phyloP scores from a whole-genome alignment of 1,140 invertebrate genomes.

The Drosophila sp. region DNA sequence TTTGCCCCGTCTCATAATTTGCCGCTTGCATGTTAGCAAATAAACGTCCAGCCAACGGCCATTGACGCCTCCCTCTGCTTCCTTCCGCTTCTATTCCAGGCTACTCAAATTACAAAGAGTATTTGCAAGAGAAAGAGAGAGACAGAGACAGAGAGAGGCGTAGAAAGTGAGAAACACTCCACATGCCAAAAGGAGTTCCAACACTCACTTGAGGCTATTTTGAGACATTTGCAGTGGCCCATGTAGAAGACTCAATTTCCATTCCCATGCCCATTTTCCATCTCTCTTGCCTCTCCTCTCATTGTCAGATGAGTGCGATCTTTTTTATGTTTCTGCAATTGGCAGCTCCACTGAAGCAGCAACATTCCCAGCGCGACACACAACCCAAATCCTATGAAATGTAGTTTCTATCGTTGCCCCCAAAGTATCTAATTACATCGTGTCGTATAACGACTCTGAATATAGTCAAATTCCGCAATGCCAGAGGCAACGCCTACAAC shows the following conservation, averaged over 20 bases:
- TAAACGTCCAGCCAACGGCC: constrained; percentile 26
- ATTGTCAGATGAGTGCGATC: constrained; percentile 14
- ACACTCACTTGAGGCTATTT: constrained; percentile 67
- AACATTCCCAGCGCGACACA: constrained; percentile 58
- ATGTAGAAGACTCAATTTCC: constrained; percentile 2
- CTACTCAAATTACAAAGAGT: constrained; percentile 64
- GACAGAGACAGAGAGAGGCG: constrained; percentile 13
- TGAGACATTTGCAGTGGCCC: constrained; percentile 39
- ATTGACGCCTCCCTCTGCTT: constrained; percentile 42
- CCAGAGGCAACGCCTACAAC: constrained; percentile 58
- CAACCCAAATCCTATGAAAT: constrained; percentile 16
- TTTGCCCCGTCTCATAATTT: constrained; percentile 79
- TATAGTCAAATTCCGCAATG: constrained; percentile 36
- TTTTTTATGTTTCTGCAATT: constrained; percentile 40
- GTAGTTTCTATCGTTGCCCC: constrained; percentile 38
- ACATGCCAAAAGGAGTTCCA: constrained; percentile 39
- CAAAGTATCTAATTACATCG: constrained; percentile 73
- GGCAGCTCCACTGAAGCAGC: constrained; percentile 68
- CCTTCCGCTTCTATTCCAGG: constrained; percentile 44
- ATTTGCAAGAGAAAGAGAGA: constrained; percentile 1
- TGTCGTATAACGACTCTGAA: constrained; percentile 59
- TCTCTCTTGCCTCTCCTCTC: constrained; percentile 2
- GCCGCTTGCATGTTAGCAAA: constrained; percentile 76
- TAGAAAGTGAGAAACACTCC: constrained; percentile 18
- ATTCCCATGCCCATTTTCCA: constrained; percentile 10